phyloP scores from a whole-genome alignment of 2,797 vertebrate genomes.

The Hyperoplus immaculatus region DNA sequence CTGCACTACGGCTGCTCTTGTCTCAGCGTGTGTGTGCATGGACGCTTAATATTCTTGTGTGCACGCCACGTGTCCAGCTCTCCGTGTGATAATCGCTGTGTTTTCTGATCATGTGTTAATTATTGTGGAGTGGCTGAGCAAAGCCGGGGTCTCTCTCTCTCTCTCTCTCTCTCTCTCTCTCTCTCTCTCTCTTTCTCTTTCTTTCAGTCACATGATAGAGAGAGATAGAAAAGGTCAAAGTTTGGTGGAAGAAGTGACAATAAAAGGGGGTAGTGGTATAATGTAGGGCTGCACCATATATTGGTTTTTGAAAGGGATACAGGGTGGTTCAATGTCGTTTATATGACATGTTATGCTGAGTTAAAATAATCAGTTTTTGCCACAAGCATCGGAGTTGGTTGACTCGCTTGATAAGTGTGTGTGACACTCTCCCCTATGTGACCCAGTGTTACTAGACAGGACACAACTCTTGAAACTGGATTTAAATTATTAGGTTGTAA shows the following conservation, averaged over 20 bases:
- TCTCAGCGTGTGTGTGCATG: conserved; percentile 25
- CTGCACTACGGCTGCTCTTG: neutral
- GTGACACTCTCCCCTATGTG: no score
- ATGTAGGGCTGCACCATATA: neutral
- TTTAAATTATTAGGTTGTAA: no score
- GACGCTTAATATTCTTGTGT: conserved; percentile 10
- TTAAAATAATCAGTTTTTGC: no score
- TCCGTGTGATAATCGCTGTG: conserved; percentile 21
- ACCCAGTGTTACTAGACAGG: no score
- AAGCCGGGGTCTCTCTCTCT: conserved; percentile 47
- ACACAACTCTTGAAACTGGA: no score
- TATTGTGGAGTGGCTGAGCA: conserved; percentile 35
- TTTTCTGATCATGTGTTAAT: conserved; percentile 14
- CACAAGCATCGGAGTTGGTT: no score
- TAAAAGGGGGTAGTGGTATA: neutral
- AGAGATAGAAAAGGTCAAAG: conserved; percentile 16
- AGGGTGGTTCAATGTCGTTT: no score
- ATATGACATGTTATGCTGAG: no score
- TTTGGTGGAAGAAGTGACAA: neutral
- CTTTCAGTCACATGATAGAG: neutral
- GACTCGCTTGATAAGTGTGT: no score
- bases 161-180: neutral
- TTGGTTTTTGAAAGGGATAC: no score
- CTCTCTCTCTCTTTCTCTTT: neutral
- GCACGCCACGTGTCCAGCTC: conserved; percentile 21